Conservation (phyloP, 1,140 invertebrate genomes). For the Phortica variegata region DNA sequence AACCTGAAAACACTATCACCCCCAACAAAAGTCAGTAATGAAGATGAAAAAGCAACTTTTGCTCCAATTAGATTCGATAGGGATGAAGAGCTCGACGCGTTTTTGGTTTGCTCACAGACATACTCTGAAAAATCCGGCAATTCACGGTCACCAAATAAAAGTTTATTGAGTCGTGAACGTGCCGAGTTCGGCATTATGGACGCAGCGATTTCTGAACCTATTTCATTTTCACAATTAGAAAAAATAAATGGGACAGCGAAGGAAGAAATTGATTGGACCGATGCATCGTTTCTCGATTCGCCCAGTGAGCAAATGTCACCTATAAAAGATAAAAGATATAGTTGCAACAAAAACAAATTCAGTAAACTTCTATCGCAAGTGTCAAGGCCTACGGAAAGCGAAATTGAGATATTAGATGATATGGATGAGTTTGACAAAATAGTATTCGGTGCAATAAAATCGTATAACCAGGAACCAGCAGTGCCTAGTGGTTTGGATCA, state of each 20-base stretch:
- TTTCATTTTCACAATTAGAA: conserved; percentile 19
- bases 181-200: conserved; percentile 49
- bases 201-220: conserved; percentile 30
- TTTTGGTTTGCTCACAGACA: conserved; percentile 3
- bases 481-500: conserved; percentile 36
- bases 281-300: conserved; percentile 39
- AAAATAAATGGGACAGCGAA: not conserved
- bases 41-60: conserved; percentile 19
- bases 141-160: conserved; percentile 30
- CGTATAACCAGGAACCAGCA: conserved; percentile 4
- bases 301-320: conserved; percentile 19
- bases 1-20: conserved; percentile 8
- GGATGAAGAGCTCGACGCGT: conserved; percentile 27
- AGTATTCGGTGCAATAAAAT: conserved; percentile 36
- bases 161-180: conserved; percentile 33
- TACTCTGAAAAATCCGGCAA: conserved; percentile 5
- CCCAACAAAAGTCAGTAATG: no score
- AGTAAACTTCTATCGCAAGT: conserved; percentile 18
- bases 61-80: no score
- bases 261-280: conserved; percentile 31
- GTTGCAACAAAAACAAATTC: conserved; percentile 32
- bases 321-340: conserved; percentile 15
- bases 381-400: not conserved
- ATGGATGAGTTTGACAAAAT: conserved; percentile 14
- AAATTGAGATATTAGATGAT: not conserved